Evolutionary conservation across 2,888 invertebrate genomes (phyloP).

Genomic region (Stenodera caucasica): DNA sequence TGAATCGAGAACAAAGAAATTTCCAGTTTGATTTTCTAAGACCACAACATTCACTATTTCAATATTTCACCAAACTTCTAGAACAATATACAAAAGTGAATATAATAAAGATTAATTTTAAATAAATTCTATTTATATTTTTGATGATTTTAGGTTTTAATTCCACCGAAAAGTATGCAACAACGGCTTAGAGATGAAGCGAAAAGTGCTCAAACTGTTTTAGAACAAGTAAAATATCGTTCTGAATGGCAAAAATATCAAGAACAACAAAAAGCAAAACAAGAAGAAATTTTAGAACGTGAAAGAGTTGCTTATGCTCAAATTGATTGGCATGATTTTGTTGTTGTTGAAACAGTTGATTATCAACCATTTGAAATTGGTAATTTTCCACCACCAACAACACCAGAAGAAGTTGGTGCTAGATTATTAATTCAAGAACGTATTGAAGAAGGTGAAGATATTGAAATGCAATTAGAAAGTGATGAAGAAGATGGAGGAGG

Average conservation of each 20-base stretch:
- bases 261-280: constrained; percentile 87
- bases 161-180: constrained; percentile 91
- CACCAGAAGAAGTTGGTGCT: constrained; percentile 95
- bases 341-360: constrained; percentile 99
- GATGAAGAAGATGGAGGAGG: constrained; percentile 63
- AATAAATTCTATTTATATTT: constrained; percentile 7
- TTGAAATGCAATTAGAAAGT: constrained; percentile 89
- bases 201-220: constrained; percentile 64
- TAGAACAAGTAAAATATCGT: constrained; percentile 91
- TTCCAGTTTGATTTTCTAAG: constrained; percentile 98
- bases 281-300: constrained; percentile 93
- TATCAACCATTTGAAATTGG: constrained; percentile 96
- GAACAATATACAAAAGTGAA: constrained; percentile 96
- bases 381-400: constrained; percentile 96
- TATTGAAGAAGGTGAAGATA: constrained; percentile 77
- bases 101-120: not conserved
- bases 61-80: constrained; percentile 95
- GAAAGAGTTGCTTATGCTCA: constrained; percentile 96
- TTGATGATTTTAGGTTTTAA: constrained; percentile 64
- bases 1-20: constrained; percentile 97
- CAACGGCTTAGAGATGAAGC: constrained; percentile 78
- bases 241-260: constrained; percentile 97
- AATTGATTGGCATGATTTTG: constrained; percentile 99
- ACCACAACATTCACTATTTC: constrained; percentile 97
- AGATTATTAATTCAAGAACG: constrained; percentile 87